Evolutionary conservation across 2,113 vertebrate genomes (phyloP).

Genomic region (Pelecanoides urinatrix): DNA sequence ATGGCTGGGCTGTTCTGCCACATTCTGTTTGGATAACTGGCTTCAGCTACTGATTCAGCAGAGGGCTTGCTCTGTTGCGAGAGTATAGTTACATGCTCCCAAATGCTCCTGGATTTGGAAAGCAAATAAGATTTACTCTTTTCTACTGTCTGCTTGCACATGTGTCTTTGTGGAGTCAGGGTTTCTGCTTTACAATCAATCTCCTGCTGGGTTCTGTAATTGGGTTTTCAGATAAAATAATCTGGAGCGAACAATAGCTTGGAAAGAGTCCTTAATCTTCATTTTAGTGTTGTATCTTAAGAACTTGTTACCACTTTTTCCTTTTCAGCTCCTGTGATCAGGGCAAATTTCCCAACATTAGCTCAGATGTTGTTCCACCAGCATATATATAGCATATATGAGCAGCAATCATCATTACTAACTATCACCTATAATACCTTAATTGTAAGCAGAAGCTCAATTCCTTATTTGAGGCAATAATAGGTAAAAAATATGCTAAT

Average conservation of each 20-base stretch:
- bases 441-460: background rate
- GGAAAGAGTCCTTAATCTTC: background rate
- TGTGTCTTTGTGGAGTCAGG: background rate
- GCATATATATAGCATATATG: background rate
- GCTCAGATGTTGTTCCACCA: background rate
- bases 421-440: background rate
- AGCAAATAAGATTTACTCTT: conserved; percentile 32
- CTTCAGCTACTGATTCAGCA: conserved; percentile 22
- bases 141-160: background rate
- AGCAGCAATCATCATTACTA: background rate
- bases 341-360: background rate
- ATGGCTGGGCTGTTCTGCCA: background rate
- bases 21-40: background rate
- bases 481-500: background rate
- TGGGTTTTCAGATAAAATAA: conserved; percentile 28
- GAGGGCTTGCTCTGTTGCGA: background rate
- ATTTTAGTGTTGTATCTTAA: background rate
- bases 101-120: conserved; percentile 41
- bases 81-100: conserved; percentile 5
- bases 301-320: background rate
- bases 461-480: background rate
- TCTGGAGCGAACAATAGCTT: background rate
- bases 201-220: conserved; percentile 7
- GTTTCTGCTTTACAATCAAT: background rate
- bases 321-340: background rate